Base-by-base conservation (phyloP, 2,113 vertebrate genomes). In the Hiodon tergisus region DNA sequence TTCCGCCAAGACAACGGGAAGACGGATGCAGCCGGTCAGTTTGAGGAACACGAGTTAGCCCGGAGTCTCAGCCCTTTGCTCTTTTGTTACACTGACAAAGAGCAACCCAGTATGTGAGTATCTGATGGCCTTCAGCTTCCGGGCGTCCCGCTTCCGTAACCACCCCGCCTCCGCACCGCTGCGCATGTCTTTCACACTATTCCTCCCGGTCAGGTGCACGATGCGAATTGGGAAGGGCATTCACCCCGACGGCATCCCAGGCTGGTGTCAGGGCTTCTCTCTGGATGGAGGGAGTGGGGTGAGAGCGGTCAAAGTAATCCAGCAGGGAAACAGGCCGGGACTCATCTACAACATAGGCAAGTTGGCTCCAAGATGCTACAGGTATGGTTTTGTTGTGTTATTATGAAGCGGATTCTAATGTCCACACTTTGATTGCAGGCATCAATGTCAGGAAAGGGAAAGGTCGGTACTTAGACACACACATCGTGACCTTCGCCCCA, bases 191-290 rank as follows among this genome's bases (percentile, higher is more conserved):
- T 74, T 17, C 50, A 17, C 46, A 53, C 5, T 17, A 69, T 50
- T 60, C 10, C 84, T 78, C 78, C 71, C 51, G 75, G 80, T 52
- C 80, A 99, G 97, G 69, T 99, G 97, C 76, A 99, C 97, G 0
- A 99, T 99, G 97, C 82, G 97, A n/a, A 87, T 98, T 7, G 97
- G 97, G 14, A 98, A 85, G 83, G 96, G 95, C 10, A 98, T 97
- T 79, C 97, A 99, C 79, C 95, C 95, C 0, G 95, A 98, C 47
- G 95, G 94, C 0, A 92, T 95, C 84, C 97, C 97, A 0, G 97
- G 96, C 74, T 99, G 97, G 97, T 99, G 97, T 80, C 97, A 99
- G 88, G 94, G 92, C 3, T 99, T 99, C 84, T 99, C 97, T 11
- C 84, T 98, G 86, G 97, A 99, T 50, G 97, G 97, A 51, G 97